These are phyloP conservation scores for Aphidius colemani DNA, from an alignment of 2,888 invertebrate genomes.

Conservation along the genomic window DNA sequence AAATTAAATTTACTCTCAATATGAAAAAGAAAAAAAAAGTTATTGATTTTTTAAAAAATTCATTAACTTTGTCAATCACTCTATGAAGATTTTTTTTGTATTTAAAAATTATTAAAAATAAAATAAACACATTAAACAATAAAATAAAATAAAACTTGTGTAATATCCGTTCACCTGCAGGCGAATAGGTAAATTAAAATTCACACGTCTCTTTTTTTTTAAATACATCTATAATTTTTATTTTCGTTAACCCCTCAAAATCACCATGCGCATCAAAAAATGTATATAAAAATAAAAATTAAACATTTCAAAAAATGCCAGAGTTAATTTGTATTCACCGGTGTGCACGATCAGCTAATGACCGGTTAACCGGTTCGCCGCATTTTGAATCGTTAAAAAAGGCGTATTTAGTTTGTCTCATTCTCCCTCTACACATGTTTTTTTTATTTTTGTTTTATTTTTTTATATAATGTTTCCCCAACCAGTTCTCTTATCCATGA, in stretches of 20 bases:
- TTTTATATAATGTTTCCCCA: slow-evolving; percentile 12
- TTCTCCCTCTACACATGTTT: slow-evolving; percentile 4
- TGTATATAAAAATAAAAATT: slow-evolving; percentile 7
- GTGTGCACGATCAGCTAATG: slow-evolving; percentile 54
- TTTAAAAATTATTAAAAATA: not conserved
- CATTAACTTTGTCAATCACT: no score
- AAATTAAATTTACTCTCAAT: no score
- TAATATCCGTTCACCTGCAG: slow-evolving; percentile 54
- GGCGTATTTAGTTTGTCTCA: slow-evolving; percentile 26
- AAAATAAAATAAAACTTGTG: slow-evolving; percentile 21
- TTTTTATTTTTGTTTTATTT: not conserved
- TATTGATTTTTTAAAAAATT: no score
- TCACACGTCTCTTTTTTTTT: slow-evolving; percentile 43
- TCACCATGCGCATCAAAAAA: no score
- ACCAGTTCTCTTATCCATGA: not conserved
- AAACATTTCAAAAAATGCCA: slow-evolving; percentile 33
- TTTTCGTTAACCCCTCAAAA: no score
- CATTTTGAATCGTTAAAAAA: slow-evolving; percentile 46
- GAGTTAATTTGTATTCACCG: slow-evolving; percentile 58
- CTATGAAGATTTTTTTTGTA: not conserved
- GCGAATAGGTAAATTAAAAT: slow-evolving; percentile 47
- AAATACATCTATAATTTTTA: no score
- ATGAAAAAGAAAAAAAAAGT: no score
- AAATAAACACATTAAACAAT: not conserved
- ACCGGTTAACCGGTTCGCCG: slow-evolving; percentile 60